Conservation (phyloP, 2,113 vertebrate species). For the Tilapia sparmanii region DNA sequence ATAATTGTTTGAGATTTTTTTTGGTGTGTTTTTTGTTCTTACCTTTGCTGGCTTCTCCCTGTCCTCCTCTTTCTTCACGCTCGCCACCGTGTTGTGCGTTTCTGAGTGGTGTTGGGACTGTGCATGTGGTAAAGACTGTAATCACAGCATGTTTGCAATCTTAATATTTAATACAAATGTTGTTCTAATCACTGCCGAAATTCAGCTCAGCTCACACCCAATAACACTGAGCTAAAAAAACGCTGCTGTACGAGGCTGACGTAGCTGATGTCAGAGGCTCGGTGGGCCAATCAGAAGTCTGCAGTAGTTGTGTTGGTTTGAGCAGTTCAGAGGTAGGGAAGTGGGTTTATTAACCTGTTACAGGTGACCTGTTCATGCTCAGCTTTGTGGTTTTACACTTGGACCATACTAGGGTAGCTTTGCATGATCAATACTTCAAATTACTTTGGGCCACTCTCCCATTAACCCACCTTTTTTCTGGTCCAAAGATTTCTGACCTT, state of each 20-base stretch:
- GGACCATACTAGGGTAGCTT: background rate
- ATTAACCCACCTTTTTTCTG: background rate
- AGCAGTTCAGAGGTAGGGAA: background rate
- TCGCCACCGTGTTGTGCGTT: background rate
- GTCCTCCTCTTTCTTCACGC: background rate
- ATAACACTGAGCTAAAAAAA: background rate
- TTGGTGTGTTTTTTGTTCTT: background rate
- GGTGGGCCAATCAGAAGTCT: background rate
- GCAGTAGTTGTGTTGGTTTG: background rate
- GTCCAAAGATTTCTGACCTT: background rate
- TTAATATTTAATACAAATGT: background rate
- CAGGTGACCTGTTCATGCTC: background rate
- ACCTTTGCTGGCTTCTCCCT: background rate
- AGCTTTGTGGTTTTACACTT: background rate
- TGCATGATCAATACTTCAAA: background rate
- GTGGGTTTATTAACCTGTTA: background rate
- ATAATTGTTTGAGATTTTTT: conserved; percentile 68
- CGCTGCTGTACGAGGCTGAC: background rate
- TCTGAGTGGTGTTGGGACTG: conserved; percentile 1
- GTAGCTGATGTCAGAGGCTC: background rate
- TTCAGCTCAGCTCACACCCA: background rate
- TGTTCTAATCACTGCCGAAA: background rate
- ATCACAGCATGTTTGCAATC: conserved; percentile 8
- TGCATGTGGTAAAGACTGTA: conserved; percentile 32
- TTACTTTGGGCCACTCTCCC: background rate